Base-by-base conservation (phyloP, 2,797 vertebrate species). In the Linurgus olivaceus region DNA sequence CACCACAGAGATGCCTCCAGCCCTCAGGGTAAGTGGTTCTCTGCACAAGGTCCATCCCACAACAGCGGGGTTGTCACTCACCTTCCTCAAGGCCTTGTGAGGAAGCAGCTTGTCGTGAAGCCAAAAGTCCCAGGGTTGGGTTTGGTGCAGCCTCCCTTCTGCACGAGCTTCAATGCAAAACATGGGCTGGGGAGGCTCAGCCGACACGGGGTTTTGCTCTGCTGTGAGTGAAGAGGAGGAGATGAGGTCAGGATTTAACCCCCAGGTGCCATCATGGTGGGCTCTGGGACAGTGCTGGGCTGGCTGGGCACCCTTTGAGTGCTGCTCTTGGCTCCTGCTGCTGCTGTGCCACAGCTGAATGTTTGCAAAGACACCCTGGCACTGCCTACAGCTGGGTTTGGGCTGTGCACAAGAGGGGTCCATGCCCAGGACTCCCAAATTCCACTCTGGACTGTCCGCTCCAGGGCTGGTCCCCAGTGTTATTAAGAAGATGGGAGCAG, bases 51-150 rank as follows among this genome's bases (percentile, higher is more conserved):
- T 44, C 86, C 42, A 5, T 40, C 45, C 35, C 17, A 3, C 11
- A 1, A 0, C 52, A 2, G 17, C 1, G 0, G 28, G 11, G 38
- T 29, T 68, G 54, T 33, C 3, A 0, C 65, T 93, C 59, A 1
- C 33, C 80, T 84, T 90, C 73, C 86, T 51, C 55, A 4, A 12
- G 67, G 85, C 74, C 57, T 61, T 37, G 62, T n/a, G 88, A 71
- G 76, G 90, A 88, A 78, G 76, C 70, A 23, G 73, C 82, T 73
- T 33, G 38, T 70, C 82, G 11, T 9, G 50, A 57, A 94, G 89
- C 70, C 57, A 42, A 19, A 79, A 80, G 82, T n/a, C 20, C 21
- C 44, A 19, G 51, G 0, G 20, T 52, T 51, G 92, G 50, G 63
- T 9, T 73, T 50, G 0, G 6, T 51, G 77, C 51, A 8, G 88